Percentiles rank a stretch among this genome's conserved stretches.
Evolutionary conservation across 2,113 vertebrate species (phyloP).

Genomic region (Dendropsophus ebraccatus): DNA sequence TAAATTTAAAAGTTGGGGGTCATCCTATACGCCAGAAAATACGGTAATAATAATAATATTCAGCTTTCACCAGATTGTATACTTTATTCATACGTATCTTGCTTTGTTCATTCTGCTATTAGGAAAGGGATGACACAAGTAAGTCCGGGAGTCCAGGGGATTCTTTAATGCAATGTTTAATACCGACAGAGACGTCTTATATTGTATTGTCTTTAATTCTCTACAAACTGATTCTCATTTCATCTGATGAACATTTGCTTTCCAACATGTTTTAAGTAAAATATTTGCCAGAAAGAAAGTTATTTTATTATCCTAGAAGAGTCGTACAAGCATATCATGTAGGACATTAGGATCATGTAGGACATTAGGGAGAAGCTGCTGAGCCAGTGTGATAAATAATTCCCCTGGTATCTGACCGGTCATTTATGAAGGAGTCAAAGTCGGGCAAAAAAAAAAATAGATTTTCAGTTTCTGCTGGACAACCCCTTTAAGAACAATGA

Average conservation of each 20-base stretch:
- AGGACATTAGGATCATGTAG: too few species aligned
- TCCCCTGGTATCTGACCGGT: too few species aligned
- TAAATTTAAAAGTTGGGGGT: too few species aligned
- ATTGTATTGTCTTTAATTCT: neutral
- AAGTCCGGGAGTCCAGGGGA: neutral
- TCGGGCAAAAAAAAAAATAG: too few species aligned
- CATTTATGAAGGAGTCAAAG: too few species aligned
- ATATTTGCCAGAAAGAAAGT: neutral
- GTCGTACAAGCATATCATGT: slow-evolving; percentile 3
- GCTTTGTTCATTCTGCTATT: neutral
- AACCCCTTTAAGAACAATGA: too few species aligned
- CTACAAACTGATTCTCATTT: slow-evolving; percentile 24
- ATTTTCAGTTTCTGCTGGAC: too few species aligned
- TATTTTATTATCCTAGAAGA: neutral
- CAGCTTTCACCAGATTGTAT: neutral
- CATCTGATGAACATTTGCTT: neutral
- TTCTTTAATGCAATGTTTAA: slow-evolving; percentile 23
- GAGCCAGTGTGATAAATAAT: too few species aligned
- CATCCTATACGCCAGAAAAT: too few species aligned
- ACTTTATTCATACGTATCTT: neutral
- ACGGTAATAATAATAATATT: too few species aligned
- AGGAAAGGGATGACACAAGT: neutral
- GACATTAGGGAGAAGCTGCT: too few species aligned
- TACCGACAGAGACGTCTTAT: neutral
- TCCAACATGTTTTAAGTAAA: neutral